Conservation (phyloP, 2,888 invertebrate species). For the Eristalis arbustorum region DNA sequence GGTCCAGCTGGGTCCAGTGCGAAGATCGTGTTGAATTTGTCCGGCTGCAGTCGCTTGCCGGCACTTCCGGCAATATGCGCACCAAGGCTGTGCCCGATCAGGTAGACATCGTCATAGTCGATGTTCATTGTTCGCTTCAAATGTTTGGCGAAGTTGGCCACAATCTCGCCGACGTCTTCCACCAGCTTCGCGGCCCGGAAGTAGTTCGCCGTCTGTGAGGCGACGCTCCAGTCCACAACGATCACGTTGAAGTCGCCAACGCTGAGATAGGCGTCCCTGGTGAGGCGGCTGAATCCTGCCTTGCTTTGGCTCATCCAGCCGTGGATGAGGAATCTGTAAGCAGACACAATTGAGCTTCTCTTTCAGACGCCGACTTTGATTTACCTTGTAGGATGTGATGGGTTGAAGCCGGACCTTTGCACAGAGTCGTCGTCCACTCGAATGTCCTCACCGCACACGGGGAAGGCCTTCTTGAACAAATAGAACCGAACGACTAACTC, state of each 20-base stretch:
- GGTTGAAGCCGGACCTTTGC: constrained; percentile 75
- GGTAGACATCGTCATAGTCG: constrained; percentile 75
- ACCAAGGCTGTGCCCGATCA: constrained; percentile 80
- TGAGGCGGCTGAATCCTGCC: constrained; percentile 76
- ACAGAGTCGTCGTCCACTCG: constrained; percentile 73
- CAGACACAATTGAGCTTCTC: neutral
- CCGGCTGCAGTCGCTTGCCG: constrained; percentile 76
- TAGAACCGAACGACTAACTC: constrained; percentile 74
- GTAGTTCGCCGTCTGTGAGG: constrained; percentile 77
- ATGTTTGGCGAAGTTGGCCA: constrained; percentile 76
- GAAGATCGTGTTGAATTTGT: constrained; percentile 77
- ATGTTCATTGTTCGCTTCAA: constrained; percentile 74
- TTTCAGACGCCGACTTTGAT: neutral
- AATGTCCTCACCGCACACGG: constrained; percentile 76
- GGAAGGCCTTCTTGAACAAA: constrained; percentile 76
- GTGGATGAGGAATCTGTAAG: constrained; percentile 77
- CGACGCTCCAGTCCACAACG: constrained; percentile 78
- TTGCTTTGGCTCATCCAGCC: constrained; percentile 80
- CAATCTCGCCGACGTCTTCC: constrained; percentile 76
- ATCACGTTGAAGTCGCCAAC: constrained; percentile 78
- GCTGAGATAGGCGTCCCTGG: constrained; percentile 77
- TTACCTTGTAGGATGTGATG: constrained; percentile 77
- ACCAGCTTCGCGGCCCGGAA: constrained; percentile 76
- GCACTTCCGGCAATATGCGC: constrained; percentile 80
- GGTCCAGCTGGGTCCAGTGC: constrained; percentile 80